phyloP scores from a whole-genome alignment of 2,888 invertebrate genomes.

The Athalia cordata region DNA sequence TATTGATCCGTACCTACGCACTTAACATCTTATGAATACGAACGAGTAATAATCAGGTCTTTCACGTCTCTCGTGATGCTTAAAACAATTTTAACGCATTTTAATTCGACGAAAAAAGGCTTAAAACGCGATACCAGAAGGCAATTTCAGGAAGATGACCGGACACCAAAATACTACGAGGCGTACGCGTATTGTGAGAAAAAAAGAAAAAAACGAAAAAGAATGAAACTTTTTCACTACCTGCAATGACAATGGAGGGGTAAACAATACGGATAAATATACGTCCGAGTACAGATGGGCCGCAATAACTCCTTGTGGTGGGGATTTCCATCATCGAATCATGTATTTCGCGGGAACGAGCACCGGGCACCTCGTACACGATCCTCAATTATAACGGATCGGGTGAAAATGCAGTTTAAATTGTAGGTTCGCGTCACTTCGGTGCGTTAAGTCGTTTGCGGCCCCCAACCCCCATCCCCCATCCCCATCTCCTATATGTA shows the following conservation, averaged over 20 bases:
- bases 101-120: no score
- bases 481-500: not conserved
- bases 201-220: no score
- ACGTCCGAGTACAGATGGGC: not conserved
- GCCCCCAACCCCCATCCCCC: slow-evolving; percentile 24
- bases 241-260: not conserved
- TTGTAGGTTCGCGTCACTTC: slow-evolving; percentile 63
- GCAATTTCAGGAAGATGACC: no score
- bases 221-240: no score
- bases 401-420: slow-evolving; percentile 70
- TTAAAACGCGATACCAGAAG: no score
- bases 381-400: slow-evolving; percentile 67
- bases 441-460: slow-evolving; percentile 48
- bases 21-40: not conserved
- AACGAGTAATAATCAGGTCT: not conserved
- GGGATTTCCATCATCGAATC: slow-evolving; percentile 14
- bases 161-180: no score
- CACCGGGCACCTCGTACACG: slow-evolving; percentile 42
- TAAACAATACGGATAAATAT: slow-evolving; percentile 1
- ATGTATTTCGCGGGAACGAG: slow-evolving; percentile 17
- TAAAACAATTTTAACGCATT: no score
- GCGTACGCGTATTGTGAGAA: no score
- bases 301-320: not conserved
- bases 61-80: no score
- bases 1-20: not conserved